phyloP scores from a whole-genome alignment of 2,888 invertebrate genomes.

The Caenorhabditis sp. region DNA sequence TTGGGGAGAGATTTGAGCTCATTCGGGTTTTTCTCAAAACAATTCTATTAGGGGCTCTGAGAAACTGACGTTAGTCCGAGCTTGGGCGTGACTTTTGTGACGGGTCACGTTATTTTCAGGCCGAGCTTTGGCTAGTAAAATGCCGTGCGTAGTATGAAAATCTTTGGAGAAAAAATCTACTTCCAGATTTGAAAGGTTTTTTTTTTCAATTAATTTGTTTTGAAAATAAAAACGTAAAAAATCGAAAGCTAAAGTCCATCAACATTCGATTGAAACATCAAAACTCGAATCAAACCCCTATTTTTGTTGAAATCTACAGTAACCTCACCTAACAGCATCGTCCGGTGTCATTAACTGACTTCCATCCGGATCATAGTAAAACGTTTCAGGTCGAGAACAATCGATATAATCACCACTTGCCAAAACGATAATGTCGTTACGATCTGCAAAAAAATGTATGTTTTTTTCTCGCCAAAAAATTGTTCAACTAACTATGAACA shows the following conservation, averaged over 20 bases:
- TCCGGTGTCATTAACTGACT: slow-evolving; percentile 47
- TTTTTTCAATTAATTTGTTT: no score
- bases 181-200: no score
- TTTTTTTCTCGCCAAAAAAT: background rate
- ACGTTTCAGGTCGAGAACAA: slow-evolving; percentile 43
- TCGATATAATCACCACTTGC: slow-evolving; percentile 50
- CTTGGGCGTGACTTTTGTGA: no score
- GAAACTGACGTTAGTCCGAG: no score
- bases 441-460: slow-evolving; percentile 27
- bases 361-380: slow-evolving; percentile 46
- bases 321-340: slow-evolving; percentile 41
- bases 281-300: background rate
- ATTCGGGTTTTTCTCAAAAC: no score
- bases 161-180: no score
- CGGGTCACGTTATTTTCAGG: background rate
- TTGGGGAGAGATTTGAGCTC: no score
- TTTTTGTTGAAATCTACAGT: background rate
- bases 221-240: no score
- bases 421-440: slow-evolving; percentile 46
- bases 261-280: background rate
- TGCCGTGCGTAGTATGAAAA: no score
- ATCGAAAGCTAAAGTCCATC: no score
- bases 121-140: no score
- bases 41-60: no score
- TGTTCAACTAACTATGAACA: slow-evolving; percentile 2